These are phyloP conservation scores for Limnodromus scolopaceus DNA, from an alignment of 2,797 vertebrate species.

Conservation along the genomic window DNA sequence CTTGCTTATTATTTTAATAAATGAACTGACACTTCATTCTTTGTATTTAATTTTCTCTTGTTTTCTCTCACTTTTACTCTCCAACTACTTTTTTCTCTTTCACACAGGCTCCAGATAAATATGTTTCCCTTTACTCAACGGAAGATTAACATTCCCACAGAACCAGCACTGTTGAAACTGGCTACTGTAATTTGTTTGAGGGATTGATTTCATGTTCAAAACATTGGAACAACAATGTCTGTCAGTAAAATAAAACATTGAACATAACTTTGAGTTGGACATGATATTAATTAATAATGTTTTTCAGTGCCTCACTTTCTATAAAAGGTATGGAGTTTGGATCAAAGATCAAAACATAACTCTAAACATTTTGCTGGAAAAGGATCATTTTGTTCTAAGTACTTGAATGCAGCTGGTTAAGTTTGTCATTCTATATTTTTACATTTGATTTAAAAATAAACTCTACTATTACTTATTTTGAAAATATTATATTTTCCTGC, in stretches of 20 bases:
- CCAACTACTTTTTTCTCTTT: not conserved
- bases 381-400: not conserved
- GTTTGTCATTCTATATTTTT: not conserved
- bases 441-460: not conserved
- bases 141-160: not conserved
- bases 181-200: slow-evolving; percentile 34
- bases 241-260: slow-evolving; percentile 48
- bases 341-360: slow-evolving; percentile 4
- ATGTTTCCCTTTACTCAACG: not conserved
- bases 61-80: not conserved
- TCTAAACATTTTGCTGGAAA: not conserved
- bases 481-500: not conserved
- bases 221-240: not conserved
- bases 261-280: not conserved
- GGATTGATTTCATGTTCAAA: slow-evolving; percentile 37
- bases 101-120: not conserved
- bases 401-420: not conserved
- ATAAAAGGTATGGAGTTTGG: not conserved
- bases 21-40: not conserved
- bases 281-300: slow-evolving; percentile 41
- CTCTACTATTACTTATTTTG: not conserved
- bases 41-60: not conserved
- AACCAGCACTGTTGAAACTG: not conserved
- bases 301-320: slow-evolving; percentile 5
- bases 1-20: not conserved